Conservation (phyloP, 2,888 invertebrate species). For the Byasa hedistus region DNA sequence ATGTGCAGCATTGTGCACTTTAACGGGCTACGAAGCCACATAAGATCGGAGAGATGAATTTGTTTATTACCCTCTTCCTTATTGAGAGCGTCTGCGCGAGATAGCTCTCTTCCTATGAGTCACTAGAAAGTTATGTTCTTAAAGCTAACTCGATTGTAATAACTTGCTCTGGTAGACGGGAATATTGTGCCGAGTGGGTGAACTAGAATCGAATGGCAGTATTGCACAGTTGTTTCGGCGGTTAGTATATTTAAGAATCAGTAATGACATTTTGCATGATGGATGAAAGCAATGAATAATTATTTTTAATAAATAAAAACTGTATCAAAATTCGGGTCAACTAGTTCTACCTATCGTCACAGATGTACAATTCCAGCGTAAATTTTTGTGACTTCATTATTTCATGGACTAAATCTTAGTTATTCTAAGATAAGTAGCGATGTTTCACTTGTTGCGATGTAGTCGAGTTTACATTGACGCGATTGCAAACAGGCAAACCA, state of each 20-base stretch:
- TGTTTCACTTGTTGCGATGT: not conserved
- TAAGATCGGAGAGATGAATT: constrained; percentile 79
- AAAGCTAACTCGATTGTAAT: constrained; percentile 68
- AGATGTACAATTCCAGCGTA: too few relatives aligned
- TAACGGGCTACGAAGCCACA: constrained; percentile 72
- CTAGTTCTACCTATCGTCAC: too few relatives aligned
- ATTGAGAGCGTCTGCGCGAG: constrained; percentile 78
- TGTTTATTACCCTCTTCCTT: constrained; percentile 80
- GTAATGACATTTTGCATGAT: too few relatives aligned
- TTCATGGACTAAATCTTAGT: not conserved
- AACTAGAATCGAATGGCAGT: constrained; percentile 36
- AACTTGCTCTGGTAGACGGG: constrained; percentile 52
- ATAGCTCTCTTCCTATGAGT: constrained; percentile 80
- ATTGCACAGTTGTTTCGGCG: constrained; percentile 1
- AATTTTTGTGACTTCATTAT: not conserved
- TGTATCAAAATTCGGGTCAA: too few relatives aligned
- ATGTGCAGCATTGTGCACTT: constrained; percentile 79
- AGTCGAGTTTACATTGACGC: not conserved
- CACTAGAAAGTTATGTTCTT: constrained; percentile 78
- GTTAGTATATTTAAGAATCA: not conserved
- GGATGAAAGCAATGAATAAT: too few relatives aligned
- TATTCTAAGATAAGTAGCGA: not conserved
- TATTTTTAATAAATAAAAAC: too few relatives aligned
- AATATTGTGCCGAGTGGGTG: constrained; percentile 54
- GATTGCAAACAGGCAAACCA: constrained; percentile 4